Evolutionary conservation across 2,113 vertebrate species (phyloP), one percentile per base, ranked within the genome.

Genomic region (Muntiacus muntjak): DNA sequence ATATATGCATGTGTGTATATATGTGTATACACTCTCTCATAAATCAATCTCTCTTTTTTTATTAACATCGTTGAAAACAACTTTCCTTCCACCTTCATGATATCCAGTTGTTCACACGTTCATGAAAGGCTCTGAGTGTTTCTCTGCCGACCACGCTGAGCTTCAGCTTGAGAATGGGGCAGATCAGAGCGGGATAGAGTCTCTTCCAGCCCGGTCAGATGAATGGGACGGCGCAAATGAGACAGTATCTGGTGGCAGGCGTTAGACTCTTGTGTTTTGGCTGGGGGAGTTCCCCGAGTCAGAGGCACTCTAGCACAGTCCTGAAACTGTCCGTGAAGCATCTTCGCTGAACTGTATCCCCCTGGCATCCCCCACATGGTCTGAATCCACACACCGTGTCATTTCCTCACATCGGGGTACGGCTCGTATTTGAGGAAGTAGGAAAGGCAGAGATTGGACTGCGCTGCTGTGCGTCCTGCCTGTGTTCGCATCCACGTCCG

Each of bases 261-360:
- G 26, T 55, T 28, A 2, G 36, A 62, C 5, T 15, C 10, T 40
- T 78, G 36, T 54, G 15, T 45, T 43, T 7, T 12, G 0, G 4
- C 2, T 50, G 30, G 36, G 45, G 2, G 0, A 10, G 17, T 67
- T 45, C 8, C 11, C 4, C 0, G 1, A 3, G 17, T 26, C 3
- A 19, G 25, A 11, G 25, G 7, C 1, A 0, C 2, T 4, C 11
- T 5, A 0, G 19, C 3, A 1, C 19, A 0, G 6, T 15, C 30
- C 0, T 7, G 6, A 36, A 2, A 11, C 30, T 21, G 15, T n/a
- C 3, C 28, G 2, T 23, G 25, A 4, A 9, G 5, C 26, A 1
- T 1, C 7, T 43, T 2, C 26, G 5, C 13, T 30, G 0, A 0
- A 14, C 15, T 1, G 0, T 6, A 0, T 0, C 11, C 12, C 5